Base-by-base conservation (phyloP, 1,140 invertebrate genomes). In the Lamellibrachia luymesi region DNA sequence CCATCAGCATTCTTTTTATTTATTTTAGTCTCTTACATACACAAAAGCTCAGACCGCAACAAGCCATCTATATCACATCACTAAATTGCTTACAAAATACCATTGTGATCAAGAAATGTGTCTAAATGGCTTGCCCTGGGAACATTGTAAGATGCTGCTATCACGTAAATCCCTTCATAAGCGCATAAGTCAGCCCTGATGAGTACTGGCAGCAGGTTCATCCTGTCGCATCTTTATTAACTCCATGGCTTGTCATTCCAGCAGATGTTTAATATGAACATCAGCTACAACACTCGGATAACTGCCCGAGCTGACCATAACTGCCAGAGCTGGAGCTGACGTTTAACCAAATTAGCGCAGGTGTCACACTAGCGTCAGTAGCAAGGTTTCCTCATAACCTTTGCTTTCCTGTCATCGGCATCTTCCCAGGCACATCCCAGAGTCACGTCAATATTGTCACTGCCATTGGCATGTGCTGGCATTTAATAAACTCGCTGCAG, bases 261-360 rank as follows among this genome's bases (percentile, higher is more conserved):
- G 2, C 13, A 80, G 64, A 80, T 80, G 64, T 80, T 80, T 80
- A 80, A 80, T 80, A 80, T 80, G 64, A 17, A 80, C 17, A 22
- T 80, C 64, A 80, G 64, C 64, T 4, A 22, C 17, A 22, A 80
- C 64, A 22, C 64, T 80, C 64, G 52, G 13, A 2, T 80, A 80
- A 80, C 64, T 22, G 64, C 38, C 38, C 38, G 38, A 38, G 38
- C 38, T 38, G 38, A 38, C 38, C 38, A 38, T 38, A 38, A 38
- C 38, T 38, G 38, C 38, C 38, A 38, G 38, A 38, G 38, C 38
- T 38, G 38, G 38, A 38, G 38, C 64, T 80, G 64, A 80, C 64
- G 64, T 80, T 80, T 80, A 80, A 80, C 64, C 64, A 80, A 80
- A 80, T 80, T 80, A 80, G 64, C 64, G 64, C 64, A 80, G 64